Conservation (phyloP, 2,888 invertebrate genomes). For the Drosophila subsilvestris region DNA sequence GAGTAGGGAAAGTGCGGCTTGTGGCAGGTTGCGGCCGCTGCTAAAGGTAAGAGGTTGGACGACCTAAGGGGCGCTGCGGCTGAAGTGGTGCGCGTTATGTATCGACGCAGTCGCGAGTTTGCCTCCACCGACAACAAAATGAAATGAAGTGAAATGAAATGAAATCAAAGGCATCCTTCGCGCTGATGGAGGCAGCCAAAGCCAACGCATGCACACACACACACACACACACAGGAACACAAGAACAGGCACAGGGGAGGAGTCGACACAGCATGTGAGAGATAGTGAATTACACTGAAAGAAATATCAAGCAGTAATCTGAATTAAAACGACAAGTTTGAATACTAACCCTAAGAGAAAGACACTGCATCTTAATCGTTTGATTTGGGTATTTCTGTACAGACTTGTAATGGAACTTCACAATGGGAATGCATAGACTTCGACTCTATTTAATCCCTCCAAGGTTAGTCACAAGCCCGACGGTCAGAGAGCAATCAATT, state of each 20-base stretch:
- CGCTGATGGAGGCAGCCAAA: slow-evolving; percentile 59
- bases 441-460: too few relatives aligned
- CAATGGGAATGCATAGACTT: too few relatives aligned
- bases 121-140: slow-evolving; percentile 62
- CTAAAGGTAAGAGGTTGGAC: background rate
- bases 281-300: slow-evolving; percentile 5
- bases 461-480: too few relatives aligned
- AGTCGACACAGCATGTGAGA: slow-evolving; percentile 18
- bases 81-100: slow-evolving; percentile 3
- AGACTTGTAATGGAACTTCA: too few relatives aligned
- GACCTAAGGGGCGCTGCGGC: background rate
- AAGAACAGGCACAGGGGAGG: slow-evolving; percentile 16
- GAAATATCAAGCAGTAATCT: background rate
- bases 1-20: slow-evolving; percentile 3
- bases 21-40: slow-evolving; percentile 7
- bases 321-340: background rate
- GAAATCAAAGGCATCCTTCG: slow-evolving; percentile 78
- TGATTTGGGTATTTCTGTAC: too few relatives aligned
- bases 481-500: background rate
- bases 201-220: slow-evolving; percentile 62
- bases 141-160: slow-evolving; percentile 79
- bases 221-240: slow-evolving; percentile 15
- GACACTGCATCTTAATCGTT: too few relatives aligned
- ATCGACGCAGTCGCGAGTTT: slow-evolving; percentile 54
- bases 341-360: background rate